Base-by-base conservation (phyloP, 2,888 invertebrate genomes). In the Ophioninae sp. region DNA sequence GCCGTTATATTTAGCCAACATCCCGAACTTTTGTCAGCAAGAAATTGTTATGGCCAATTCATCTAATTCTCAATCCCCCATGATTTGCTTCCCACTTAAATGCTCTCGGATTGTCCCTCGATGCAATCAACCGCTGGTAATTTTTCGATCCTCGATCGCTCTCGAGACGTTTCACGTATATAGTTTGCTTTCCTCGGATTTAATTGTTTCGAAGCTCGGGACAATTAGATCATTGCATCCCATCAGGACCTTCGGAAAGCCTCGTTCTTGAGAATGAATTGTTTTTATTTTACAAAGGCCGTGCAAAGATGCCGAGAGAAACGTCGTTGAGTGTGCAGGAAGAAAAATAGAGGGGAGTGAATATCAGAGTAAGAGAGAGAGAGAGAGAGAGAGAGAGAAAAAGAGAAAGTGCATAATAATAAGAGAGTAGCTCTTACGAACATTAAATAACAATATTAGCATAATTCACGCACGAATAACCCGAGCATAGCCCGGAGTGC, bases 381-480 rank as follows among this genome's bases (percentile, higher is more conserved):
- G 63, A 64, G 58, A 72, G 30, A 68, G 56, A 39, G 61, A 56
- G 20, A 64, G 41, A 68, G 59, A 64, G 69, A 68, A 64, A 67
- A 78, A 61, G 79, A 56, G 69, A 56, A 64, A 78, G 72, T 59
- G 64, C 71, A 82, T 74, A 80, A 77, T 81, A 77, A 73, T 61
- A 77, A 51, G 80, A 81, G 81, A 71, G 83, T 78, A 79, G 83
- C 78, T 72, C 80, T 84, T 85, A 85, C 81, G 85, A 83, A 84
- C 86, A 79, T 87, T 86, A 86, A 88, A 88, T 87, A 88, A 87
- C 85, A 87, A 88, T 87, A 88, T 88, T 87, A 87, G 85, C 85
- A 87, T 88, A 88, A 89, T 88, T 88, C 88, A 88, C 87, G 86
- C 86, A 87, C 86, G 86, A 88, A 85, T 84, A 86, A 88, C 85